These are phyloP conservation scores for Lycocerus yunnanus DNA, from an alignment of 2,888 invertebrate species.

Conservation along the genomic window DNA sequence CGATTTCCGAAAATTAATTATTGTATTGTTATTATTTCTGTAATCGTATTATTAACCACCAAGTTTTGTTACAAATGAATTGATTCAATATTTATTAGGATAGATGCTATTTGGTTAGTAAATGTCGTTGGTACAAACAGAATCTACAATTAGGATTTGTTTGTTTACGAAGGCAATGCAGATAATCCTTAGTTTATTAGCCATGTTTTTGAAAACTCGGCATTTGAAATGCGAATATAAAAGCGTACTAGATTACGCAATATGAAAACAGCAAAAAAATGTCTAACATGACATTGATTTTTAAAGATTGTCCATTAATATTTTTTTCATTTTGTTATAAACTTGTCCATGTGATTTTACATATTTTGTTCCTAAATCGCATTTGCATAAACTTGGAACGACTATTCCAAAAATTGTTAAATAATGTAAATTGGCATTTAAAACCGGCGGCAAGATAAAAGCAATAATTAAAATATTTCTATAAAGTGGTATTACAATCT, in stretches of 20 bases:
- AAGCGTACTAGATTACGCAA: not conserved
- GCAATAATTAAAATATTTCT: not conserved
- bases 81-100: not conserved
- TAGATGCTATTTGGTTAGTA: not conserved
- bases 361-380: not conserved
- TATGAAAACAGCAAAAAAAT: not conserved
- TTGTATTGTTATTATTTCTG: not conserved
- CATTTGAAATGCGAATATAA: not conserved
- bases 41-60: not conserved
- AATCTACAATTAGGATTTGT: not conserved
- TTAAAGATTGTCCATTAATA: not conserved
- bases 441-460: not conserved
- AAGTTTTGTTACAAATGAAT: not conserved
- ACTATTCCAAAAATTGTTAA: not conserved
- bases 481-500: not conserved
- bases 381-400: not conserved
- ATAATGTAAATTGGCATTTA: not conserved
- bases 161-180: not conserved
- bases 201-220: not conserved
- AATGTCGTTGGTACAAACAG: not conserved
- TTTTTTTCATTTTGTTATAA: not conserved
- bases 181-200: not conserved
- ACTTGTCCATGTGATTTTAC: not conserved
- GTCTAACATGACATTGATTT: not conserved
- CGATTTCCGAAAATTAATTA: not conserved